These are phyloP conservation scores for Cercopithecus mona DNA, from an alignment of 2,113 vertebrate genomes.

Conservation along the genomic window DNA sequence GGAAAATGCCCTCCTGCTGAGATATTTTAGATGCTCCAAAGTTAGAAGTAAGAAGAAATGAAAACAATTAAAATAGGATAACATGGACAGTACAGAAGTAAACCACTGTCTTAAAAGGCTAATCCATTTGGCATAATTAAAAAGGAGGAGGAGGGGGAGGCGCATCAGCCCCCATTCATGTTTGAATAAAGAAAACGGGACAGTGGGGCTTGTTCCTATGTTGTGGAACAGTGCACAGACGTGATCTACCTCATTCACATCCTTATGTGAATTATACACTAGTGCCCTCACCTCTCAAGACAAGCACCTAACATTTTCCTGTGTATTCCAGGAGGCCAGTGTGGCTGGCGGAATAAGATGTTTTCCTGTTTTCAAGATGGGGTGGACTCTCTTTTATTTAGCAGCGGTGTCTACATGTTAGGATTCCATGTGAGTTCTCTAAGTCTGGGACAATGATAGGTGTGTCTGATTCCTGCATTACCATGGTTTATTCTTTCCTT, in stretches of 20 bases:
- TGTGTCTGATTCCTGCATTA: background rate
- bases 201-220: background rate
- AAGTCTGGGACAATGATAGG: too few relatives aligned
- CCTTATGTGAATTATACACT: background rate
- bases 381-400: background rate
- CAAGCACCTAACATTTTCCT: background rate
- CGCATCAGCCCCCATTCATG: background rate
- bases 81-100: background rate
- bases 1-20: background rate
- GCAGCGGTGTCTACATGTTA: background rate
- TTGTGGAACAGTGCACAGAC: background rate
- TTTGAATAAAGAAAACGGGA: background rate
- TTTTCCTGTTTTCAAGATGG: background rate
- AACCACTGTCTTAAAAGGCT: background rate
- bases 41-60: conserved; percentile 4
- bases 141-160: background rate
- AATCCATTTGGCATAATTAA: background rate
- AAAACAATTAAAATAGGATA: conserved; percentile 31
- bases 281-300: background rate
- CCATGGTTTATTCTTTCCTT: background rate
- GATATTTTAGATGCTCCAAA: background rate
- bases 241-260: background rate
- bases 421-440: background rate
- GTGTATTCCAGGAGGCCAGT: background rate
- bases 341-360: background rate